Evolutionary conservation across 2,888 invertebrate species (phyloP), one percentile per base, ranked within the genome.

Genomic region (Sinhomidia bicolor): DNA sequence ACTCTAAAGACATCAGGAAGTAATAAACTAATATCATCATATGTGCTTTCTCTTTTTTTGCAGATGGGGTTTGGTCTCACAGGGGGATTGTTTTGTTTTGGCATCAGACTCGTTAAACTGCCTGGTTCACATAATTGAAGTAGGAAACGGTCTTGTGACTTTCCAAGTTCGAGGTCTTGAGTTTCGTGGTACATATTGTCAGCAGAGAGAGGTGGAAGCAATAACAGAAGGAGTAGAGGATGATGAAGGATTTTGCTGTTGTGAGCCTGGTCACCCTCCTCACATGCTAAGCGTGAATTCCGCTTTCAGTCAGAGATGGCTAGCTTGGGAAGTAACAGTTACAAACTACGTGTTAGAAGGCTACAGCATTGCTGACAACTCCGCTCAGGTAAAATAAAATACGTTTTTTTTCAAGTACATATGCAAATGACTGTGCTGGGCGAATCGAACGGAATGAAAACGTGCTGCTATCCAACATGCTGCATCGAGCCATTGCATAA

Each of bases 21-120:
- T 81, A 44, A 36, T n/a, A n/a, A n/a, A n/a, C n/a, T n/a, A 36
- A 17, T 41, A 20, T 44, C 36, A 65, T 44, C 62, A 14, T 71
- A 47, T 47, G 44, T 47, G 44, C 12, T 47, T 47, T 47, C 44
- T 7, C 44, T 47, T 47, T 47, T 47, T 14, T 47, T 47, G 44
- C 14, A 47, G 44, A 51, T 99, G 99, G 99, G 99, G 99, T 0
- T 96, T 96, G 88, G 98, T 99, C 0, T 96, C 96, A 91, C 99
- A 99, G 93, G 99, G 99, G 0, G 99, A 99, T 93, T 99, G 99
- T 93, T 99, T 97, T 95, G 98, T 99, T 62, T 95, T 99, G 92
- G 99, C 99, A 0, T 99, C 99, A 0, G 99, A 99, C 94, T 99
- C 99, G 94, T 95, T 99, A 44, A 99, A 99, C 94, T 99, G 99